These are phyloP conservation scores for Taenioides sp. DNA, from an alignment of 2,797 vertebrate species.

Conservation along the genomic window DNA sequence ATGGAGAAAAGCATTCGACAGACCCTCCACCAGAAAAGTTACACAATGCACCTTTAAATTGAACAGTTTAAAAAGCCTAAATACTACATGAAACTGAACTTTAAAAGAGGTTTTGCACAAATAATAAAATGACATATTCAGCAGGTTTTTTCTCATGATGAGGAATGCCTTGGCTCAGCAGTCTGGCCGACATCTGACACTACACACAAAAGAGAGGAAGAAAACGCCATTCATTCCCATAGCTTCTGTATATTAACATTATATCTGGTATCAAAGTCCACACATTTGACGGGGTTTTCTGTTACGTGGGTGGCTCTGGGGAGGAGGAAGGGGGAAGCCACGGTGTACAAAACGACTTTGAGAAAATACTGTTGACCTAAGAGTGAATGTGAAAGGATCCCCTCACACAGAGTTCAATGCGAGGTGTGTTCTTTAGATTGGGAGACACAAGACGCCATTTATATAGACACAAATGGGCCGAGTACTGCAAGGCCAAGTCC, in stretches of 20 bases:
- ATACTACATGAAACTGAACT: not conserved
- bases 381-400: slow-evolving; percentile 69
- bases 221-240: slow-evolving; percentile 65
- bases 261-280: slow-evolving; percentile 63
- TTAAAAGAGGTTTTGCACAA: slow-evolving; percentile 3
- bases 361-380: slow-evolving; percentile 73
- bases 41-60: not conserved
- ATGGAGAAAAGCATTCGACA: too few relatives aligned
- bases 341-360: slow-evolving; percentile 66
- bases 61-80: not conserved
- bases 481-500: slow-evolving; percentile 7
- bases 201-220: slow-evolving; percentile 60
- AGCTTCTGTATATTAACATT: slow-evolving; percentile 72
- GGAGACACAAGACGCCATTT: slow-evolving; percentile 63
- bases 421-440: slow-evolving; percentile 43
- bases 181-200: slow-evolving; percentile 65
- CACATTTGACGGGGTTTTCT: slow-evolving; percentile 60
- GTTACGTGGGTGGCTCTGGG: slow-evolving; percentile 57
- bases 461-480: slow-evolving; percentile 31
- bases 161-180: slow-evolving; percentile 72
- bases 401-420: slow-evolving; percentile 58
- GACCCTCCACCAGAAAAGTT: too few relatives aligned
- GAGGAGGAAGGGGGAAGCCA: slow-evolving; percentile 6
- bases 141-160: slow-evolving; percentile 48
- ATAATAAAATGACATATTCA: slow-evolving; percentile 29